Base-by-base conservation (phyloP, 2,888 invertebrate species). In the Plutella xylostella region DNA sequence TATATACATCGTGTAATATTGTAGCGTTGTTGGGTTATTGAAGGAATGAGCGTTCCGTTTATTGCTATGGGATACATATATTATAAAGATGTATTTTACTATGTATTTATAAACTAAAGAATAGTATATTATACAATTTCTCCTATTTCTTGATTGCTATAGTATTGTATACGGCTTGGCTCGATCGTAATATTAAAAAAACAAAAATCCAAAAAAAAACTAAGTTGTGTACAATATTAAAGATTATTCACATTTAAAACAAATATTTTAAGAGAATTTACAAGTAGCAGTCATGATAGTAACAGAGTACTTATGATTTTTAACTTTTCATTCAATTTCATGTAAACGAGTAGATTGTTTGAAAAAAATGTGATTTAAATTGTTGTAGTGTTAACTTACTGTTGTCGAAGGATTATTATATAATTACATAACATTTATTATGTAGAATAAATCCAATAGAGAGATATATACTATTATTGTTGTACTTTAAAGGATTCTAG, bases 221-320 rank as follows among this genome's bases (percentile, higher is more conserved):
- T 72, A 72, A 76, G 77, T 63, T 70, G 76, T 78, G 75, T 79
- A 80, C 80, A 78, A 78, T 79, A 77, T 77, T 78, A 73, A 71
- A 76, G 75, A 69, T 63, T 65, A 65, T 65, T 72, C 68, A 68
- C 72, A 64, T 63, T 12, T 43, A 25, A 21, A 42, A 33, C 25
- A 63, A 71, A 77, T 82, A 79, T 80, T 82, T 78, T 82, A 80
- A 76, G 75, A 80, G 72, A 58, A 65, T 78, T 78, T 80, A 78
- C 79, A 74, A 68, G 67, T 77, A 46, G 45, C 37, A 75, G 67
- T 72, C 71, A 66, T 60, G 57, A 65, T 67, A 68, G 68, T 65
- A 68, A 69, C 70, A 63, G 67, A 72, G 75, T 79, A 79, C 76
- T 76, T 79, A 79, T 68, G 61, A 65, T 63, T 63, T 65, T 63